These are phyloP conservation scores for Vidua macroura DNA, from an alignment of 2,113 vertebrate genomes.

Conservation along the genomic window DNA sequence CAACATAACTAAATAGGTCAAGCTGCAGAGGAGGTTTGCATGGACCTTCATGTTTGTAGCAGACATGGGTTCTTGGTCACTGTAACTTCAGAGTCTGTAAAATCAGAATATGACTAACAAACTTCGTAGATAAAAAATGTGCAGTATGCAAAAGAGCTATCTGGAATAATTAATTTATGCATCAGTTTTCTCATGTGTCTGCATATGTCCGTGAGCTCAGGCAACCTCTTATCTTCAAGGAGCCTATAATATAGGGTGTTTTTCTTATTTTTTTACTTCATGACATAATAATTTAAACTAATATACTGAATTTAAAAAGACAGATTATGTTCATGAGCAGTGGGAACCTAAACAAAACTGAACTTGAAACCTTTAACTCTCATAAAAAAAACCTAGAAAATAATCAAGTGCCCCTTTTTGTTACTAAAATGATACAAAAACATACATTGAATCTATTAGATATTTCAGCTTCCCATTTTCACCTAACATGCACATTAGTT, in stretches of 20 bases:
- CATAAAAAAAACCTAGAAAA: not conserved
- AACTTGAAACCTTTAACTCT: not conserved
- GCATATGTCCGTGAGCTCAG: not conserved
- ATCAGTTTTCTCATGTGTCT: not conserved
- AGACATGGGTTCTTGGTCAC: not conserved
- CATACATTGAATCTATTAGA: not conserved
- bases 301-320: not conserved
- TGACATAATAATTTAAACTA: not conserved
- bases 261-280: not conserved
- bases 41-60: not conserved
- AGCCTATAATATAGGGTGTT: accelerated
- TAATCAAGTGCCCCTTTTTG: not conserved
- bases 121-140: not conserved
- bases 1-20: not conserved
- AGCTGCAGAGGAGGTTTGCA: not conserved
- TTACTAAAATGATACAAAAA: not conserved
- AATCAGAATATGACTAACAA: not conserved
- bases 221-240: not conserved
- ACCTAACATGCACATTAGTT: not conserved
- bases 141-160: not conserved
- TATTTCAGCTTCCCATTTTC: not conserved
- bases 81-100: not conserved
- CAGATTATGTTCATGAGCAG: not conserved
- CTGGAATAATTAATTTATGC: not conserved
- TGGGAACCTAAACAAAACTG: not conserved